Percentiles rank a stretch among this genome's conserved stretches.
Conservation (phyloP, 1,140 invertebrate genomes). For the Rhysida immarginata region DNA sequence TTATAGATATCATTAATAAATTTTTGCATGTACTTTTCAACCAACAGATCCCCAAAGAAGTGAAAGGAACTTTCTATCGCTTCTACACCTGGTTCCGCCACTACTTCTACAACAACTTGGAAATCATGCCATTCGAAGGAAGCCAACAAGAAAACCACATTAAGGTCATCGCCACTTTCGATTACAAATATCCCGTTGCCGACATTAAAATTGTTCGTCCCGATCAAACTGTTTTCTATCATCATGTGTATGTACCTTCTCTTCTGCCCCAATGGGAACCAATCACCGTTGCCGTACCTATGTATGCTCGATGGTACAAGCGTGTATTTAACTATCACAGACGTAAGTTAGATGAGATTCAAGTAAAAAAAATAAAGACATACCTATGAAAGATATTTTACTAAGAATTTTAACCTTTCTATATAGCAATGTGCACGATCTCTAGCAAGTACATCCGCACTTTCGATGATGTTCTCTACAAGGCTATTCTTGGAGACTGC, state of each 20-base stretch:
- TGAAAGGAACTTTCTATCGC: not conserved
- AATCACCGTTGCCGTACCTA: not conserved
- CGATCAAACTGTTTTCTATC: not conserved
- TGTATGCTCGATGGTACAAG: not conserved
- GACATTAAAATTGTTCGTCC: constrained; percentile 1
- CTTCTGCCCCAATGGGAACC: not conserved
- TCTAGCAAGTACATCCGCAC: not conserved
- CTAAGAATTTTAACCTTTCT: not conserved
- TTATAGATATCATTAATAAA: not conserved
- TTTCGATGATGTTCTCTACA: not conserved
- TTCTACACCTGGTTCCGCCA: not conserved
- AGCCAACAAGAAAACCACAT: not conserved
- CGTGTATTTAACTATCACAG: constrained; percentile 1
- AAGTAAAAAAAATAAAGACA: not conserved
- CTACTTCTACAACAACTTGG: constrained; percentile 2
- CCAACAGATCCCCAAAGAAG: not conserved
- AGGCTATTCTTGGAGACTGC: not conserved
- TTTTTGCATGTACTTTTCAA: not conserved
- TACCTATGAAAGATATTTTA: not conserved
- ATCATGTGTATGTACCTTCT: constrained; percentile 2
- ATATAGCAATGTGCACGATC: not conserved
- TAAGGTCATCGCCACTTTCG: constrained; percentile 1
- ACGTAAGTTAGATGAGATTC: not conserved
- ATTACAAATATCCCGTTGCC: not conserved
- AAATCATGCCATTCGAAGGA: not conserved